Evolutionary conservation across 1,140 invertebrate species (phyloP).

Genomic region (Metopolophium dirhodum): DNA sequence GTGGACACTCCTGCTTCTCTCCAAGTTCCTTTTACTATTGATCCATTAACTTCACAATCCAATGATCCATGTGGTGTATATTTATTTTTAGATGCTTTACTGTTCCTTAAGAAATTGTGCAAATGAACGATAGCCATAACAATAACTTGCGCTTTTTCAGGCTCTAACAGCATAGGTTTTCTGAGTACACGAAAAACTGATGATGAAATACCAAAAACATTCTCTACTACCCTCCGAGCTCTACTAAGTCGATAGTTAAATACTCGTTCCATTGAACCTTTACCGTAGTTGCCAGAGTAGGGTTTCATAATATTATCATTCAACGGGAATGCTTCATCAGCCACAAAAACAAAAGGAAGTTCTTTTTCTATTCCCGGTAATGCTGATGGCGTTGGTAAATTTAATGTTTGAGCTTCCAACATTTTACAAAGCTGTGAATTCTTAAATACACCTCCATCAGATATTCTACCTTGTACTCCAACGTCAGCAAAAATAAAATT

Average conservation of each 20-base stretch:
- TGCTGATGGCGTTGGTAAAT: neutral
- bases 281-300: neutral
- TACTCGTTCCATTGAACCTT: neutral
- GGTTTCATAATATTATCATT: neutral
- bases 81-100: neutral
- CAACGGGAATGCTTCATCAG: neutral
- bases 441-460: too few relatives aligned
- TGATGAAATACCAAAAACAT: neutral
- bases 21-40: neutral
- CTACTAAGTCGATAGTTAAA: neutral
- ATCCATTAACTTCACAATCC: neutral
- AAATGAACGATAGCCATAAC: neutral
- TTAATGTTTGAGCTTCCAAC: neutral
- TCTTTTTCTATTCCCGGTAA: neutral
- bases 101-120: neutral
- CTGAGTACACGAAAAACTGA: neutral
- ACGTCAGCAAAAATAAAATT: too few relatives aligned
- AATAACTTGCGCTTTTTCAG: neutral
- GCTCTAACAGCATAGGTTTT: neutral
- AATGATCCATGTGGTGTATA: neutral
- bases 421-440: too few relatives aligned
- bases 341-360: neutral
- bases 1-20: too few relatives aligned
- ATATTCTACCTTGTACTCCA: too few relatives aligned
- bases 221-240: too few relatives aligned